phyloP scores from a whole-genome alignment of 2,888 invertebrate genomes.

The Pseudococcus longispinus region DNA sequence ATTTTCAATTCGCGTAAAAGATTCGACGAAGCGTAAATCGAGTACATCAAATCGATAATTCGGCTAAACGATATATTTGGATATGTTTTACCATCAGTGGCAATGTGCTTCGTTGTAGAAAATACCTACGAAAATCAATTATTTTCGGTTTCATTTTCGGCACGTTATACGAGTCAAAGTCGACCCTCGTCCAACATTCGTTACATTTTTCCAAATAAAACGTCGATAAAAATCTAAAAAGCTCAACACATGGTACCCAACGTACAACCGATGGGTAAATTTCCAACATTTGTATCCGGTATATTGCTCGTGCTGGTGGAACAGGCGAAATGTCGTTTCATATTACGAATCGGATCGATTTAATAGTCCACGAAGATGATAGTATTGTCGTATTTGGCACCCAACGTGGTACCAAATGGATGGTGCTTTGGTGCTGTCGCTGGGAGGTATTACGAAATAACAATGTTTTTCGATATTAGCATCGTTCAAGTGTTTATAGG shows the following conservation, averaged over 20 bases:
- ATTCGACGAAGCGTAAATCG: slow-evolving; percentile 27
- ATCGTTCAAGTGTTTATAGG: neutral
- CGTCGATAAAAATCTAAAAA: neutral
- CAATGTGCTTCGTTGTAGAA: neutral
- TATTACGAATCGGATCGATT: neutral
- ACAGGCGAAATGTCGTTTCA: neutral
- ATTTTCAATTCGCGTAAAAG: neutral
- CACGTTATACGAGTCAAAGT: slow-evolving; percentile 2
- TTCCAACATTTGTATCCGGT: neutral
- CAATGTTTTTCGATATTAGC: neutral
- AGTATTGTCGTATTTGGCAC: neutral
- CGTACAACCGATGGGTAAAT: neutral
- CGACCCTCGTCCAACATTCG: neutral
- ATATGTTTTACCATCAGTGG: slow-evolving; percentile 5
- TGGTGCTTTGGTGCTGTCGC: neutral
- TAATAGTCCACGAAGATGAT: neutral
- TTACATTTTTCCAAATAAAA: neutral
- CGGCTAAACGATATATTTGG: neutral
- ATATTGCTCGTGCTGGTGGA: neutral
- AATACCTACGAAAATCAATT: neutral
- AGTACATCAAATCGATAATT: slow-evolving; percentile 43
- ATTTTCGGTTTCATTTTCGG: slow-evolving; percentile 32
- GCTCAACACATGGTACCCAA: slow-evolving; percentile 6
- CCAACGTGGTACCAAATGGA: neutral
- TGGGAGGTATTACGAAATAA: slow-evolving; percentile 13